Conservation (phyloP, 2,797 vertebrate species). For the Heterohyrax brucei region DNA sequence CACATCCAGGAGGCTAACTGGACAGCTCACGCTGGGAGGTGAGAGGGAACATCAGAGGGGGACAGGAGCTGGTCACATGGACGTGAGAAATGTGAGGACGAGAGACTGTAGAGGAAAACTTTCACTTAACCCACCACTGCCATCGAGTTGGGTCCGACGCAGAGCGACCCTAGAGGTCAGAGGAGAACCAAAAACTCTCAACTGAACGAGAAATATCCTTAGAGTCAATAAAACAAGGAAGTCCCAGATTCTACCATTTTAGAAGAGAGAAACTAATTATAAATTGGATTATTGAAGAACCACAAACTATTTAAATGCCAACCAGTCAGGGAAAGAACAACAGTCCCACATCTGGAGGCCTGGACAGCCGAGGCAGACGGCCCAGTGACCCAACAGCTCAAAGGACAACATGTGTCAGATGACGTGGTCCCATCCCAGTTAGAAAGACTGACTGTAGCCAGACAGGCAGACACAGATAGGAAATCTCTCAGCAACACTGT, state of each 20-base stretch:
- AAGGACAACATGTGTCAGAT: neutral
- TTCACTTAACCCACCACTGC: too few species aligned
- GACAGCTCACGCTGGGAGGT: too few species aligned
- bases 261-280: neutral
- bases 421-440: neutral
- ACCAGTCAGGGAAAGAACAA: neutral
- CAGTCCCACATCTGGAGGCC: neutral
- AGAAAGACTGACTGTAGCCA: neutral
- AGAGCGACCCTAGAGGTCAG: too few species aligned
- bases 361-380: neutral
- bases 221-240: neutral
- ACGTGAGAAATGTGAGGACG: too few species aligned
- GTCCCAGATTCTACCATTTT: slow-evolving; percentile 26
- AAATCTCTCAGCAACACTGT: neutral
- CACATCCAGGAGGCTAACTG: too few species aligned
- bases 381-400: neutral
- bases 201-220: neutral
- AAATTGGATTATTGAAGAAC: neutral
- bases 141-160: too few species aligned
- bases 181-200: too few species aligned
- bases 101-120: too few species aligned
- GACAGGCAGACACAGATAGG: neutral
- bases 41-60: too few species aligned
- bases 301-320: neutral
- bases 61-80: too few species aligned